phyloP scores from a whole-genome alignment of 35 echinoderm and acorn worm genomes.

The Eucidaris tribuloides region DNA sequence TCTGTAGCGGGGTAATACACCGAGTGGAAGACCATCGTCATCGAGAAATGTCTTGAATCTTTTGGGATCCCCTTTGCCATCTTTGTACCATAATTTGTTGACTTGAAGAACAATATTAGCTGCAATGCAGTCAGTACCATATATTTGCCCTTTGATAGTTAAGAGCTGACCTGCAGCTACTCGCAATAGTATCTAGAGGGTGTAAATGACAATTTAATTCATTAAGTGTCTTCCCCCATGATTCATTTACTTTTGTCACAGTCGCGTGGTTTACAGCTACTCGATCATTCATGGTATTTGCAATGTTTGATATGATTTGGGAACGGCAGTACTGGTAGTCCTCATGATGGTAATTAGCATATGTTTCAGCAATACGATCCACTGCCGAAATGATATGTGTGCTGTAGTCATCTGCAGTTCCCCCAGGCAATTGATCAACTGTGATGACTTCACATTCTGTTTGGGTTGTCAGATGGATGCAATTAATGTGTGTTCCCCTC shows the following conservation, averaged over 20 bases:
- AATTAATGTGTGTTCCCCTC: slow-evolving; percentile 42
- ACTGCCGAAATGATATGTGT: background rate
- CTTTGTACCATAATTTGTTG: slow-evolving; percentile 28
- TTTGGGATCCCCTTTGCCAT: slow-evolving; percentile 44
- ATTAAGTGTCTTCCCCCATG: slow-evolving; percentile 24
- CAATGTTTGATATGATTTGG: slow-evolving; percentile 26
- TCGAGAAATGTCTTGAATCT: slow-evolving; percentile 16
- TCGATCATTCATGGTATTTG: slow-evolving; percentile 28
- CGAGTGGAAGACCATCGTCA: background rate
- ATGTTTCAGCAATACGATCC: slow-evolving; percentile 20
- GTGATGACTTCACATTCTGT: slow-evolving; percentile 17
- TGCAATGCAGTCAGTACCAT: background rate
- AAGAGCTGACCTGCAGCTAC: background rate
- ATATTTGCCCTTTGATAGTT: background rate
- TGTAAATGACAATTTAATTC: slow-evolving; percentile 29
- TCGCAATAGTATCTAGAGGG: slow-evolving; percentile 21
- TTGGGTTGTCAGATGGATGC: slow-evolving; percentile 41
- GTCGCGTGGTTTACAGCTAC: slow-evolving; percentile 28
- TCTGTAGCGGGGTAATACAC: slow-evolving; percentile 10
- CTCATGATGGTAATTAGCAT: slow-evolving; percentile 29
- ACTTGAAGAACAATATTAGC: slow-evolving; percentile 12
- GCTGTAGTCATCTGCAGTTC: slow-evolving; percentile 5
- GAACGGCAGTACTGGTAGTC: slow-evolving; percentile 41
- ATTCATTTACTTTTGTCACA: background rate
- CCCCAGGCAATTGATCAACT: background rate